These are phyloP conservation scores for Rhinolophus ferrumequinum DNA, from an alignment of 2,113 vertebrate species.

Conservation along the genomic window DNA sequence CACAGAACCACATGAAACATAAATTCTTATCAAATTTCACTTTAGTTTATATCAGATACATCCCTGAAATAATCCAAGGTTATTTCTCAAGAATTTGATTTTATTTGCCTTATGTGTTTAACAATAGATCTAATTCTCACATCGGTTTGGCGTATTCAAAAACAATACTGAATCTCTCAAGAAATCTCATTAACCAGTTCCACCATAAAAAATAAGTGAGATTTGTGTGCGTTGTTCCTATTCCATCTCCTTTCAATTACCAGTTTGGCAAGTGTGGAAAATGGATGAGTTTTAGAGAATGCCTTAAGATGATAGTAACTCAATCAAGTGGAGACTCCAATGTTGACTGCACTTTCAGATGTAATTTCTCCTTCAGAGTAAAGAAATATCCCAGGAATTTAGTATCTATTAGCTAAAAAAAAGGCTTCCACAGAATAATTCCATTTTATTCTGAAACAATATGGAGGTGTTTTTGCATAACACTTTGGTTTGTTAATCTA, in stretches of 20 bases:
- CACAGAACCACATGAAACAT: neutral
- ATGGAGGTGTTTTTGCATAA: neutral
- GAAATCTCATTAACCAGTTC: slow-evolving; percentile 36
- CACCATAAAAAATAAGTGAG: slow-evolving; percentile 5
- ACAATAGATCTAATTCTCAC: slow-evolving; percentile 33
- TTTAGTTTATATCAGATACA: neutral
- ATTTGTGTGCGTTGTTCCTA: slow-evolving; percentile 42
- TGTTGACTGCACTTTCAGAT: slow-evolving; percentile 32
- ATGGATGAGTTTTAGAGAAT: slow-evolving; percentile 43
- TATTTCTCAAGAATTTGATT: slow-evolving; percentile 31
- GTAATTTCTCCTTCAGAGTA: neutral
- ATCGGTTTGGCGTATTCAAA: neutral
- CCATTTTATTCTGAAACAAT: neutral
- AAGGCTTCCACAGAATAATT: neutral
- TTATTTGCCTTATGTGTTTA: slow-evolving; percentile 28
- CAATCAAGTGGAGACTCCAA: slow-evolving; percentile 13
- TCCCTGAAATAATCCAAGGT: neutral
- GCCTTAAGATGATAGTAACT: slow-evolving; percentile 17
- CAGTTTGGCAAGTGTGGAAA: slow-evolving; percentile 58
- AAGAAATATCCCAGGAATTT: neutral
- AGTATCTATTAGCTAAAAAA: neutral
- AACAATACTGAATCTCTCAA: neutral
- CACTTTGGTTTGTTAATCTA: neutral
- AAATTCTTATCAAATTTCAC: slow-evolving; percentile 43
- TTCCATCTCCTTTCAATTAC: slow-evolving; percentile 56